These are phyloP conservation scores for Coptotermes formosanus DNA, from an alignment of 1,140 invertebrate genomes.

Conservation along the genomic window DNA sequence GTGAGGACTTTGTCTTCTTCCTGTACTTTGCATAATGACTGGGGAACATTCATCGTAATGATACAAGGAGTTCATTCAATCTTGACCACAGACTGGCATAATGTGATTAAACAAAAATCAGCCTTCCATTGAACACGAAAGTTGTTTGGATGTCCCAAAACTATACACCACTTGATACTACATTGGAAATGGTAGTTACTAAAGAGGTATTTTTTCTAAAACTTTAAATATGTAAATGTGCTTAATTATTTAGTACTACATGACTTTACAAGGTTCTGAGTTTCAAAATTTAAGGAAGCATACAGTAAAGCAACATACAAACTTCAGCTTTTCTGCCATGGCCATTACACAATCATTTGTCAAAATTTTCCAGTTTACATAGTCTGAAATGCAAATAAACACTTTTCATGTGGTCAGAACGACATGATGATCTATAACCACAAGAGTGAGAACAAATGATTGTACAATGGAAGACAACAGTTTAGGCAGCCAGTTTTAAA, in stretches of 20 bases:
- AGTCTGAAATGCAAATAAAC: neutral
- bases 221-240: neutral
- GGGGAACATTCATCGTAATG: no score
- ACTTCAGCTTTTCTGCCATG: neutral
- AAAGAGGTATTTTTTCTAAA: neutral
- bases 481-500: constrained; percentile 5
- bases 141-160: no score
- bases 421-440: no score
- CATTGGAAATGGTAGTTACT: neutral
- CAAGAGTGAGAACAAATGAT: neutral
- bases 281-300: neutral
- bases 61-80: no score
- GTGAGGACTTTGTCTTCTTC: no score
- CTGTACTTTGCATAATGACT: no score
- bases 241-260: neutral
- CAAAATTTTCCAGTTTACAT: neutral
- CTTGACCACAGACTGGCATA: no score
- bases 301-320: neutral
- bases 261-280: neutral
- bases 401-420: neutral
- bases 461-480: neutral
- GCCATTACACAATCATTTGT: constrained; percentile 10
- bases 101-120: no score
- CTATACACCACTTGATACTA: no score
- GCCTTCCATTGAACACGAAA: no score